Conservation (phyloP, 2,888 invertebrate genomes). For the Tortrix viridana region DNA sequence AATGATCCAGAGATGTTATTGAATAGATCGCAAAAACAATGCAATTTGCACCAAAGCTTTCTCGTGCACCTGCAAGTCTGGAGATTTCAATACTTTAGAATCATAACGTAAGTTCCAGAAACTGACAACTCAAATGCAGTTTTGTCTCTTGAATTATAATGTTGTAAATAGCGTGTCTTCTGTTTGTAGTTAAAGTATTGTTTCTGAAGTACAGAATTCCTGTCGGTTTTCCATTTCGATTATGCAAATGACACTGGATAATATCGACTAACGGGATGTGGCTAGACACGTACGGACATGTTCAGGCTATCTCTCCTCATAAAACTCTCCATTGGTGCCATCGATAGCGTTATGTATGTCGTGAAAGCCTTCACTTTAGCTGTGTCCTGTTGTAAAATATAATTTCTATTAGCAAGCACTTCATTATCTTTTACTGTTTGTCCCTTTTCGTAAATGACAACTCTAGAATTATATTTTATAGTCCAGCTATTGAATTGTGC, state of each 20-base stretch:
- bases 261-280: conserved; percentile 35
- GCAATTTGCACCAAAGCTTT: conserved; percentile 22
- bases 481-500: too few species aligned
- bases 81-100: too few species aligned
- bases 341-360: conserved; percentile 18
- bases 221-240: conserved; percentile 38
- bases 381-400: conserved; percentile 26
- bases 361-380: conserved; percentile 18
- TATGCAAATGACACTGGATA: conserved; percentile 44
- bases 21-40: conserved; percentile 18
- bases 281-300: conserved; percentile 23
- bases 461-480: too few species aligned
- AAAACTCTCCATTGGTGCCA: conserved; percentile 27
- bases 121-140: too few species aligned
- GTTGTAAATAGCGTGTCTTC: too few species aligned
- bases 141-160: too few species aligned
- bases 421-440: conserved; percentile 21
- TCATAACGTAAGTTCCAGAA: too few species aligned
- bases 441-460: neutral
- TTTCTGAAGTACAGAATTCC: neutral
- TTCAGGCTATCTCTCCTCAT: conserved; percentile 29
- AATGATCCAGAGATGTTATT: neutral
- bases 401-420: neutral
- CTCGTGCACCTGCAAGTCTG: neutral
- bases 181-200: too few species aligned